phyloP scores from a whole-genome alignment of 2,113 vertebrate species.

The Cettia cetti region DNA sequence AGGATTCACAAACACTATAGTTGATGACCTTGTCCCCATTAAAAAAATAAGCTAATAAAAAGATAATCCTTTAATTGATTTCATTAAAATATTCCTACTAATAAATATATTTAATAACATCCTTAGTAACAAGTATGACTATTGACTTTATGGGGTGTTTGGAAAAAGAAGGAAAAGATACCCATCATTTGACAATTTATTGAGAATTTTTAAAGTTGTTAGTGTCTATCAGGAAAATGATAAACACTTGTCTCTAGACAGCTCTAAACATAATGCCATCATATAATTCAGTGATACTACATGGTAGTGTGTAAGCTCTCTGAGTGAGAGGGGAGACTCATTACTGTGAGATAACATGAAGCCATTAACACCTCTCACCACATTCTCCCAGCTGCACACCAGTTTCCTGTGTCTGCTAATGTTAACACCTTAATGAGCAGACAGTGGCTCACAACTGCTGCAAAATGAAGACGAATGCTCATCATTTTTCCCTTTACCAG shows the following conservation, averaged over 20 bases:
- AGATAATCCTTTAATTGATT: not conserved
- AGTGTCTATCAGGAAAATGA: constrained; percentile 47
- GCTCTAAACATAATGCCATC: constrained; percentile 25
- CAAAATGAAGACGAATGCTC: not conserved
- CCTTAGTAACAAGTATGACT: not conserved
- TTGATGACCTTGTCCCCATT: not conserved
- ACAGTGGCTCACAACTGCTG: not conserved
- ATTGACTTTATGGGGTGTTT: not conserved
- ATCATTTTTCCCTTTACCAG: not conserved
- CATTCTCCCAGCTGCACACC: constrained; percentile 18
- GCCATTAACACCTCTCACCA: constrained; percentile 38
- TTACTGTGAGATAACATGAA: constrained; percentile 22
- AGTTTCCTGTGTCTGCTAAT: not conserved
- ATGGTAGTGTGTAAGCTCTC: not conserved
- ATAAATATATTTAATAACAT: constrained; percentile 30
- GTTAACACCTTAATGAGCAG: constrained; percentile 7
- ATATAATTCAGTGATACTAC: constrained; percentile 27
- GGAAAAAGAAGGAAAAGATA: constrained; percentile 5
- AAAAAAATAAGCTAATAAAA: not conserved
- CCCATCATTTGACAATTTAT: constrained; percentile 27
- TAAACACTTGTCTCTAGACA: constrained; percentile 13
- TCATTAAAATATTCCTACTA: not conserved
- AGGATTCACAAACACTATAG: not conserved
- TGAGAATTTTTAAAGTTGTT: constrained; percentile 53
- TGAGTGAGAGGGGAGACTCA: constrained; percentile 21